Conservation (phyloP, 2,797 vertebrate genomes). For the Megalops cyprinoides region DNA sequence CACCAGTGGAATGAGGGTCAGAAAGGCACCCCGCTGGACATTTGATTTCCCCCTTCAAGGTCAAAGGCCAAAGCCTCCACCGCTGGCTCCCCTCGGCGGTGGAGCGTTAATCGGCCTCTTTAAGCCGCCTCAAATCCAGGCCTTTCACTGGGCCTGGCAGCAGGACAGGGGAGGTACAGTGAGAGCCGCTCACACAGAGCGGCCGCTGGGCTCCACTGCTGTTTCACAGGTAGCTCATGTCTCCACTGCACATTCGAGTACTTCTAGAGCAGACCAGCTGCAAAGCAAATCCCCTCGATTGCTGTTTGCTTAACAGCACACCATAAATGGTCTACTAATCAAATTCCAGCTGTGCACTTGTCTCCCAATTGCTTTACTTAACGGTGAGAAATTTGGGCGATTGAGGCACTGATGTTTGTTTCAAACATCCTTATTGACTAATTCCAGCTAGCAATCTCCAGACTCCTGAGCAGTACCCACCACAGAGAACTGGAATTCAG, state of each 20-base stretch:
- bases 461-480: no score
- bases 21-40: not conserved
- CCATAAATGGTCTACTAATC: not conserved
- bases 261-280: not conserved
- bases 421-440: no score
- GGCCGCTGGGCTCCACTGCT: no score
- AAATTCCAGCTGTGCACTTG: no score
- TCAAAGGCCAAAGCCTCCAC: constrained; percentile 24
- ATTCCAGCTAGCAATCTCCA: no score
- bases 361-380: no score
- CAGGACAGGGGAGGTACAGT: not conserved
- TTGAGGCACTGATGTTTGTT: no score
- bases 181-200: no score
- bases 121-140: constrained; percentile 29
- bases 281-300: not conserved
- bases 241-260: no score
- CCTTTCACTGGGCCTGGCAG: constrained; percentile 6
- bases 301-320: not conserved
- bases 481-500: no score
- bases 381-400: not conserved
- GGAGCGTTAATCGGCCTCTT: constrained; percentile 26
- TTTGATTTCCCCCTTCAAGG: constrained; percentile 12
- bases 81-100: not conserved
- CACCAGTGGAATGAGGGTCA: not conserved
- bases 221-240: no score